Base-by-base conservation (phyloP, 2,888 invertebrate genomes). In the Argyresthia albistria region DNA sequence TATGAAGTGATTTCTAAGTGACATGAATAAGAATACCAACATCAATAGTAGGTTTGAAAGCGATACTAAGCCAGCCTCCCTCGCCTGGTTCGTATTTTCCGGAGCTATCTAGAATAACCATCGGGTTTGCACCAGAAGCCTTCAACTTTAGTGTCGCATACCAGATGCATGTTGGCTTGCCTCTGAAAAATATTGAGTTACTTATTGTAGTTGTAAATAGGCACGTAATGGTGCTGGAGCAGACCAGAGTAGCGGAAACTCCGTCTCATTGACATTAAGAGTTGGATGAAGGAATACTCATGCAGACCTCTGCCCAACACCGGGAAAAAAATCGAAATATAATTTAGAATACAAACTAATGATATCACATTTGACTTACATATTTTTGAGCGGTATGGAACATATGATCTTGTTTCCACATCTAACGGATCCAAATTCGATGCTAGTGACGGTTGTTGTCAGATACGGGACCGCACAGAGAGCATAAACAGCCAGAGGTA, bases 391-490 rank as follows among this genome's bases (percentile, higher is more conserved):
- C 8, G 88, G 73, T 58, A 92, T 73, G 8, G 86, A 79, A 63
- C 74, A 82, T 57, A 89, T 71, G 48, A 88, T 71, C 67, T 90
- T 90, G 60, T 90, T 81, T 0, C 92, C 92, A 60, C 91, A 88
- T 64, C 88, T 73, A 2, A 92, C 90, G 9, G 84, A 72, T 15
- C 88, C 89, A 65, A 92, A 91, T 62, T 90, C 74, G 15, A 92
- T 69, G 45, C 61, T 59, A 47, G 70, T 62, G 1, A 81, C 69
- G 53, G 78, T 80, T 0, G 89, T 71, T 10, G 65, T 73, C 8
- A 92, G 65, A 54, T 80, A 88, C 0, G 92, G 92, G 42, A 89
- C 83, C 11, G 91, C 90, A 47, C 91, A 89, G 10, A 86, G 69
- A 6, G 90, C 91, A 62, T 73, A 83, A 11, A 92, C 75, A 39